Percentiles rank a stretch among this genome's conserved stretches.
These are phyloP conservation scores for Pseudopleuronectes americanus DNA, from an alignment of 2,797 vertebrate genomes.

Conservation along the genomic window DNA sequence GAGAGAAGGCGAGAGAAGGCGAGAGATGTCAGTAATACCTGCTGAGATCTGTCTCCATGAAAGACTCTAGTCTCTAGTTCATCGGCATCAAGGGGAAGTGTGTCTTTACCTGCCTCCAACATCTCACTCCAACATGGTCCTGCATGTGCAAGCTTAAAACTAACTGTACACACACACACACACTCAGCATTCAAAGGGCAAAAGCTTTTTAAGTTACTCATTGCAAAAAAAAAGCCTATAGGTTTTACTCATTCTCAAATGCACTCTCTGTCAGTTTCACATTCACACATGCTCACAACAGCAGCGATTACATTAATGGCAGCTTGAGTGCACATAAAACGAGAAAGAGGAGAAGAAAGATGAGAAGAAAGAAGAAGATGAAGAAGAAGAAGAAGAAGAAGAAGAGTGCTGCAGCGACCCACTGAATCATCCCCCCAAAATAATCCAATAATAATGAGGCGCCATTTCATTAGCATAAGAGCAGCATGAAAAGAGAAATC, in stretches of 20 bases:
- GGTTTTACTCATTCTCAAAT: constrained; percentile 49
- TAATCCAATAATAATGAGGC: constrained; percentile 53
- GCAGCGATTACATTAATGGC: constrained; percentile 45
- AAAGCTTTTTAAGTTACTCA: constrained; percentile 48
- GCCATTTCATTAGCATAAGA: constrained; percentile 44
- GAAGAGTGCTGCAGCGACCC: background rate
- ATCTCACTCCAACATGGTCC: constrained; percentile 63
- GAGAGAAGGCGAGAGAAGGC: constrained; percentile 32
- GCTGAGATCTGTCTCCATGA: constrained; percentile 54
- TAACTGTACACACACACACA: constrained; percentile 25
- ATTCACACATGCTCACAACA: constrained; percentile 12
- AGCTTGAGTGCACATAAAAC: constrained; percentile 8
- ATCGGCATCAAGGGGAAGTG: constrained; percentile 43
- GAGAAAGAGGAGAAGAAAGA: background rate
- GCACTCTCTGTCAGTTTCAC: constrained; percentile 30
- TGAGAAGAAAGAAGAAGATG: background rate
- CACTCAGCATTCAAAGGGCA: constrained; percentile 42
- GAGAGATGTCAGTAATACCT: constrained; percentile 55
- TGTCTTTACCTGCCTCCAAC: constrained; percentile 48
- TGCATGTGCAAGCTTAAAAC: constrained; percentile 47
- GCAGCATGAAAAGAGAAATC: constrained; percentile 7
- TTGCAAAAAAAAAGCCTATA: constrained; percentile 27
- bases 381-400: too few species aligned
- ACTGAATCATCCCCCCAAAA: constrained; percentile 28
- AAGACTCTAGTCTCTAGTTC: constrained; percentile 48